phyloP scores from a whole-genome alignment of 2,888 invertebrate species.

The Himalopsyche kuldschensis region DNA sequence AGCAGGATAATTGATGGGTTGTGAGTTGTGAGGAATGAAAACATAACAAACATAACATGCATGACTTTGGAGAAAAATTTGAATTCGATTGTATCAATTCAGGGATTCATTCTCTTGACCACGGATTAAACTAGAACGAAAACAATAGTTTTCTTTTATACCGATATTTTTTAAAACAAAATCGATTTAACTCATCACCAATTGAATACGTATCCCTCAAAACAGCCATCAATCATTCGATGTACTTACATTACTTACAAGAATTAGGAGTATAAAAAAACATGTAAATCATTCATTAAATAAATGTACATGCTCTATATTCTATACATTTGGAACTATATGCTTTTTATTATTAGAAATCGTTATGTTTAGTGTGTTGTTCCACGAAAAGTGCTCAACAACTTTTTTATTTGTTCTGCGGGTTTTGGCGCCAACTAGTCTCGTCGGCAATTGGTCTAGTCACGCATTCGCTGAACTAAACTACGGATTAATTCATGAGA shows the following conservation, averaged over 20 bases:
- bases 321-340: neutral
- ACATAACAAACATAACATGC: too few species aligned
- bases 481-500: neutral
- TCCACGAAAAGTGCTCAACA: neutral
- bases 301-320: neutral
- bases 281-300: neutral
- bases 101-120: too few species aligned
- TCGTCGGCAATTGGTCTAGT: slow-evolving; percentile 16
- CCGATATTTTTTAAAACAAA: too few species aligned
- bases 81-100: too few species aligned
- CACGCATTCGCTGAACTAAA: slow-evolving; percentile 12
- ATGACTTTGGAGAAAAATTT: too few species aligned
- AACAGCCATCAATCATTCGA: neutral
- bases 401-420: neutral
- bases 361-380: neutral
- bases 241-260: neutral
- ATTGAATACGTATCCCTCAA: neutral
- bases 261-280: too few species aligned
- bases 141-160: too few species aligned
- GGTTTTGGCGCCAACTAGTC: slow-evolving; percentile 13
- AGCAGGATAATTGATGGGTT: too few species aligned
- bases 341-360: neutral
- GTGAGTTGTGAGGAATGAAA: too few species aligned
- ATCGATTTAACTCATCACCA: too few species aligned
- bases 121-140: too few species aligned